Base-by-base conservation (phyloP, 1,140 invertebrate species). In the Bombus cullumanus region DNA sequence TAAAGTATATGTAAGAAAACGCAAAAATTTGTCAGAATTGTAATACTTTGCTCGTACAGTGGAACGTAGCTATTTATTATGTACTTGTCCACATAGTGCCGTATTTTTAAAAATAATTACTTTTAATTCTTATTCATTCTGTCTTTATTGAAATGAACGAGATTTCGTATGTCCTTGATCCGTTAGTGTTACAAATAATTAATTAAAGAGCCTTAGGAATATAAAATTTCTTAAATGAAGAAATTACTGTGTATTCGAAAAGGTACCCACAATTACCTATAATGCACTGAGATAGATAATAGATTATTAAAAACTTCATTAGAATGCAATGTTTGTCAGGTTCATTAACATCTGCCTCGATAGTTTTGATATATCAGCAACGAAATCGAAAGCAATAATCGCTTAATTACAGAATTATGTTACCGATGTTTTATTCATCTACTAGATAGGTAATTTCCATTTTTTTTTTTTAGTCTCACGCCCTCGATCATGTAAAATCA, bases 351-450 rank as follows among this genome's bases (percentile, higher is more conserved):
- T 68, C 25, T 53, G 1, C 28, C 37, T 74, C 43, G n/a, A 41
- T 43, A 83, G n/a, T 75, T 66, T 6, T 34, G 3, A 34, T 31
- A 37, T 28, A 25, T 41, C 39, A 43, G n/a, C 76, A 64, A 78
- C 25, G 76, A 59, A 78, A 66, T 83, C 9, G 18, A 75, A 83
- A 75, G 59, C 71, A 83, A 83, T 83, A 47, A 47, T 74, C 37
- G 3, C 9, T 28, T 59, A 39, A 39, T n/a, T 72, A 68, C 31
- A 34, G 15, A 68, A 31, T 34, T 34, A 53, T 6, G 5, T 18
- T 53, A 68, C 15, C 10, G 13, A 31, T 68, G 31, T 6, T 18
- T 31, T 5, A n/a, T 31, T 3, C 15, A 18, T 68, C 2, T 22
- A 34, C 12, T 68, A 34, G 31, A 68, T 37, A 31, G 15, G 2